Evolutionary conservation across 1,140 invertebrate genomes (phyloP), one percentile per base, ranked within the genome.

Genomic region (Sipha flava): DNA sequence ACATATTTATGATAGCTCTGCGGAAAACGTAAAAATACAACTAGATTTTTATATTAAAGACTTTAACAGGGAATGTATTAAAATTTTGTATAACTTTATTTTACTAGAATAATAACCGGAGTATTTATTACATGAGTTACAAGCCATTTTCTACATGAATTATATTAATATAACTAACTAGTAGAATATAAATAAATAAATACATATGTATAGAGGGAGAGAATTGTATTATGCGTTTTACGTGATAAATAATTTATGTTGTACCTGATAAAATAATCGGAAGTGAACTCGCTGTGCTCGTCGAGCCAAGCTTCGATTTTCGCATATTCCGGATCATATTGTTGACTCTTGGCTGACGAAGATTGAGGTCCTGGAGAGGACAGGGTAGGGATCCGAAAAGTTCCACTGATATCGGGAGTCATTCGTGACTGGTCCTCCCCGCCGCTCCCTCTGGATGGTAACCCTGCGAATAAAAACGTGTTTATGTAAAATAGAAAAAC

Each of bases 291-390:
- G 80, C 94, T 95, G 87, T 98, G 95, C 85, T 97, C 95, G 87
- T 98, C 96, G 66, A 98, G 90, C 96, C 96, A 98, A 81, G 94
- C 90, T 86, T 96, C 94, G 86, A 95, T 94, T 54, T 91, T 89
- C 16, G 93, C 92, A 85, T 92, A 94, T 85, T 95, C 93, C 43
- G 92, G 90, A 86, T 95, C 92, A 85, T 94, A 94, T 84, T 88
- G 87, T 83, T 82, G 85, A 18, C 29, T 70, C n/a, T 47, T 57
- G 12, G 49, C 12, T 21, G 66, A 52, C 23, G 81, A 40, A 21
- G 64, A n/a, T 72, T 68, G 59, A 14, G 31, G 14, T 66, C 59
- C 70, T 47, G 79, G 82, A 40, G 80, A 82, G 79, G 82, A 80
- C 82, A 82, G 75, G 80, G 82, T 52, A 43, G 72, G 45, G 49